phyloP scores from a whole-genome alignment of 2,797 vertebrate species.

The Sebastes cheni region DNA sequence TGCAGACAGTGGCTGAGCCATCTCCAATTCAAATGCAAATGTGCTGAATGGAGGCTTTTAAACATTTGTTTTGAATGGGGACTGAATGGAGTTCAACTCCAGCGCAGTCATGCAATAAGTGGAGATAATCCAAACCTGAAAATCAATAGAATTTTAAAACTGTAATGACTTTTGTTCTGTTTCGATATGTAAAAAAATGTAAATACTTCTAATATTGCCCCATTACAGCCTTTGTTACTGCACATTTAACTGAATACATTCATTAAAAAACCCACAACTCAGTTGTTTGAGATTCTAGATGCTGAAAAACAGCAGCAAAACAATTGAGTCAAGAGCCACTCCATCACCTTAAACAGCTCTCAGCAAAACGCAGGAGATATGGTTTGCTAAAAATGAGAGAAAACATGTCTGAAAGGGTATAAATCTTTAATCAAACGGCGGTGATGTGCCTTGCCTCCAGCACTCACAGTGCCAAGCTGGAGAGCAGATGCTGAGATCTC shows the following conservation, averaged over 20 bases:
- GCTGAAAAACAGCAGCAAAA: constrained; percentile 42
- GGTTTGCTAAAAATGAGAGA: constrained; percentile 73
- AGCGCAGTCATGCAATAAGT: constrained; percentile 48
- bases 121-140: constrained; percentile 48
- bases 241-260: constrained; percentile 22
- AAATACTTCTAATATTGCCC: constrained; percentile 16
- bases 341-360: constrained; percentile 65
- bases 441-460: constrained; percentile 79
- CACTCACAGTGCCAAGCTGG: constrained; percentile 70
- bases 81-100: constrained; percentile 59
- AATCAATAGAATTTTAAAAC: constrained; percentile 42
- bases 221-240: neutral
- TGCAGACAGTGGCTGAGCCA: constrained; percentile 41
- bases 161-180: constrained; percentile 7
- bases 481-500: constrained; percentile 79
- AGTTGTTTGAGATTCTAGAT: constrained; percentile 9
- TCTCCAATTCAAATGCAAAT: constrained; percentile 72
- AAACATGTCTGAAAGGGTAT: constrained; percentile 80
- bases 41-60: constrained; percentile 56
- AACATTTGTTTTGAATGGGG: constrained; percentile 43
- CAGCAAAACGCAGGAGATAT: constrained; percentile 65
- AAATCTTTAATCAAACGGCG: constrained; percentile 82
- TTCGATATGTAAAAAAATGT: constrained; percentile 22
- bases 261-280: constrained; percentile 35
- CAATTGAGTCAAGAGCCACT: constrained; percentile 56